Evolutionary conservation across 2,888 invertebrate genomes (phyloP), one percentile per base, ranked within the genome.

Genomic region (Hydrotaea diabolus): DNA sequence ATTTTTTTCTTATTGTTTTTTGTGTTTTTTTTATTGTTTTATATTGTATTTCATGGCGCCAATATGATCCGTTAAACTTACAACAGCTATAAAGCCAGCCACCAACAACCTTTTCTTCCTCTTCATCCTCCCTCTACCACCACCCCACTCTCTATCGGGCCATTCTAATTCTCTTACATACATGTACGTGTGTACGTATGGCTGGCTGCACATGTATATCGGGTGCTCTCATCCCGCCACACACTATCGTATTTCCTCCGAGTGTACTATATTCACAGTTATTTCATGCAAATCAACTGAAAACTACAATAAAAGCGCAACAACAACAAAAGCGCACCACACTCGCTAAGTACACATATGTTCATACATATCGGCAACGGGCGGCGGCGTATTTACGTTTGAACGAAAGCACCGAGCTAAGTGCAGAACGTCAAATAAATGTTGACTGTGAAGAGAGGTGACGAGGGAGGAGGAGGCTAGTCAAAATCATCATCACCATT

Each of bases 1-100:
- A 53, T 74, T 57, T 36, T 49, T 74, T 36, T 76, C 9, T 49
- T 17, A 39, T 74, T 57, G 21, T 62, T 74, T 31, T 76, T 49
- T 43, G 31, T 31, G 39, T 55, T 57, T 71, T 69, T 21, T 36
- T 77, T 76, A 9, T 76, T 43, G 69, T 46, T 11, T n/a, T 46
- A 11, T 21, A 23, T 43, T 64, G n/a, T 74, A 64, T 79, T 79
- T 66, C 21, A 74, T 74, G 79, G 79, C 79, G 79, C 79, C 74
- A 79, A 72, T 72, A 72, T 66, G 26, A 36, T 36, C n/a, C 23
- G 5, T 11, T 39, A 15, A 53, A 53, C 53, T 53, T 17, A 71
- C 26, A 69, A 21, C n/a, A n/a, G n/a, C 39, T 49, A 23, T 7
- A 46, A 23, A 57, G 57, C 5, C 46, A 71, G 23, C 49, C 46